Percentiles rank a stretch among this genome's conserved stretches.
These are phyloP conservation scores for Clupea harengus DNA, from an alignment of 2,113 vertebrate genomes.

Conservation along the genomic window DNA sequence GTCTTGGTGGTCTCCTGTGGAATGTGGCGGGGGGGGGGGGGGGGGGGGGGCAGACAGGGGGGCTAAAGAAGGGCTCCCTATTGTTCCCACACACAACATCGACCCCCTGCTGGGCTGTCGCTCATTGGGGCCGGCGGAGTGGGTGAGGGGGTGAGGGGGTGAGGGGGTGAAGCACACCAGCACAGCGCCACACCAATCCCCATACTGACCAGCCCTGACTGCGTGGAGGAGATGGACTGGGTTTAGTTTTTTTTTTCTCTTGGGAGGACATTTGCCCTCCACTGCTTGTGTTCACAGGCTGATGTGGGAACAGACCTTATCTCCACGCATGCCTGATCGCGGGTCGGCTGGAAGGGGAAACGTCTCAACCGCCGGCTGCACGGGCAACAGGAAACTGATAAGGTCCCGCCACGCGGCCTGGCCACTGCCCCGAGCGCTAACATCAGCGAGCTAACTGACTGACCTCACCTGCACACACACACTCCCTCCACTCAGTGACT, in stretches of 20 bases:
- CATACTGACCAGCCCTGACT: background rate
- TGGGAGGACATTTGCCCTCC: too few species aligned
- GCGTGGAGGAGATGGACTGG: background rate
- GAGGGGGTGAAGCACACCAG: conserved; percentile 25
- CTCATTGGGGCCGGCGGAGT: conserved; percentile 56
- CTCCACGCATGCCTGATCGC: background rate
- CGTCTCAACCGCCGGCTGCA: background rate
- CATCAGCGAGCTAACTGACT: background rate
- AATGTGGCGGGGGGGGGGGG: conserved; percentile 82
- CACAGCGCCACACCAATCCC: background rate
- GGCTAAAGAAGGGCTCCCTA: conserved; percentile 75
- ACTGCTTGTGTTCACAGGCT: too few species aligned
- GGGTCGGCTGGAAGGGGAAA: background rate
- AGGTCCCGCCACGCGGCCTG: conserved; percentile 33
- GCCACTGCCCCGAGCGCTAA: background rate
- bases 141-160: background rate
- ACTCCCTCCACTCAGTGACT: background rate
- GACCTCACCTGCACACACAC: background rate
- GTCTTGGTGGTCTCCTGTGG: conserved; percentile 93
- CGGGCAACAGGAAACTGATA: conserved; percentile 57
- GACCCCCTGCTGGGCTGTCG: conserved; percentile 67
- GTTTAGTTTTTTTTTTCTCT: too few species aligned
- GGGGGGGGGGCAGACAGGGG: conserved; percentile 36
- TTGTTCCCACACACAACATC: conserved; percentile 88
- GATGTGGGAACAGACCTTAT: too few species aligned